Evolutionary conservation across 2,888 invertebrate species (phyloP).

Genomic region (Athrips mouffetella): DNA sequence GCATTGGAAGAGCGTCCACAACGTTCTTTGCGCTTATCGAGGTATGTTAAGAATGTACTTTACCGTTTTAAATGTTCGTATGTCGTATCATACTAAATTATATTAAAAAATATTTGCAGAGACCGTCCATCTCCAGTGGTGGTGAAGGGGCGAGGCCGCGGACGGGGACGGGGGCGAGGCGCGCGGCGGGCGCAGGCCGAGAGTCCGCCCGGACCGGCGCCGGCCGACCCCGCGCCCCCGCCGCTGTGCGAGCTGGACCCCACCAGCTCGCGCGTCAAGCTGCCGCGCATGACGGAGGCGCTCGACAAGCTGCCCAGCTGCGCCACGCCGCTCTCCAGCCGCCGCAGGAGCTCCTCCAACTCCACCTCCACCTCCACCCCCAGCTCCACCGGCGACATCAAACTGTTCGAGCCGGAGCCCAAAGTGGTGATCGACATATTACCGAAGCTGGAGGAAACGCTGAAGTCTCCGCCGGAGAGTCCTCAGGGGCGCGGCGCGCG

Average conservation of each 20-base stretch:
- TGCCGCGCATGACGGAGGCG: slow-evolving; percentile 70
- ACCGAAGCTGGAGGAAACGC: slow-evolving; percentile 24
- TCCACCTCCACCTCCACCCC: neutral
- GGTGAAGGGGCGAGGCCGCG: no score
- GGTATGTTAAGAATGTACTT: slow-evolving; percentile 37
- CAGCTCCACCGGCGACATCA: slow-evolving; percentile 33
- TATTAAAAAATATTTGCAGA: no score
- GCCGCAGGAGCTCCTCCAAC: slow-evolving; percentile 44
- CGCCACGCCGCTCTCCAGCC: slow-evolving; percentile 56
- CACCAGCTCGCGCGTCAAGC: slow-evolving; percentile 65
- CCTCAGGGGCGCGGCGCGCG: slow-evolving; percentile 28
- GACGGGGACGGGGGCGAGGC: slow-evolving; percentile 61
- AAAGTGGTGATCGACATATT: slow-evolving; percentile 38
- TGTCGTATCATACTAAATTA: no score
- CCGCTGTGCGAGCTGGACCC: slow-evolving; percentile 62
- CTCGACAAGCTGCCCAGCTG: slow-evolving; percentile 59
- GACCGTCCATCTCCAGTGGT: slow-evolving; percentile 53
- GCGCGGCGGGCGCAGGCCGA: slow-evolving; percentile 34
- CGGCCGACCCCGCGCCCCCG: slow-evolving; percentile 30
- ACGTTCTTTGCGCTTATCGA: slow-evolving; percentile 63
- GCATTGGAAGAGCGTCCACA: slow-evolving; percentile 71
- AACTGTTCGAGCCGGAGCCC: slow-evolving; percentile 41
- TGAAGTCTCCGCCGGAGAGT: slow-evolving; percentile 21
- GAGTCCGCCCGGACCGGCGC: slow-evolving; percentile 27
- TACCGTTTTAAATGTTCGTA: slow-evolving; percentile 22